Conservation (phyloP, 2,113 vertebrate genomes). For the Semnornis frantzii region DNA sequence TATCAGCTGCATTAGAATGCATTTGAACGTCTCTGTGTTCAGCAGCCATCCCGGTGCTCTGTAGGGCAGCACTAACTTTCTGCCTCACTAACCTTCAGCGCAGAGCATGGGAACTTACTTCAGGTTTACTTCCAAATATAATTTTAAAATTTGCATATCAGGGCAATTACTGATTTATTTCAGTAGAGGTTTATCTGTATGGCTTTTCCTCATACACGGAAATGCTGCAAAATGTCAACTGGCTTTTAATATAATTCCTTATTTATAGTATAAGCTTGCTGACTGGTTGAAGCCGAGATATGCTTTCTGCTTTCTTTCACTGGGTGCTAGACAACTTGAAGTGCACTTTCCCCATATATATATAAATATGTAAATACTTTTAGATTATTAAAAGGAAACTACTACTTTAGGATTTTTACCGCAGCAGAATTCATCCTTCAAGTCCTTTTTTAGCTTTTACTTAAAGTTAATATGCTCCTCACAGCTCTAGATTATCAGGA, state of each 20-base stretch:
- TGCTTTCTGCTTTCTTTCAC: not conserved
- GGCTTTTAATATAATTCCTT: not conserved
- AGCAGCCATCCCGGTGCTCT: not conserved
- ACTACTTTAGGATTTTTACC: not conserved
- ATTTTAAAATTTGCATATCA: conserved; percentile 20
- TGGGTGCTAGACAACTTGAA: not conserved
- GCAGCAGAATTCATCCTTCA: not conserved
- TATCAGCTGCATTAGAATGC: not conserved
- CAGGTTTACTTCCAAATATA: not conserved
- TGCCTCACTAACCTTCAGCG: not conserved
- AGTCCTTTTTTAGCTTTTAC: not conserved
- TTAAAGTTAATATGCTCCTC: not conserved
- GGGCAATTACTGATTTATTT: not conserved
- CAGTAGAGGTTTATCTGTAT: not conserved
- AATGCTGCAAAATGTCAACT: not conserved
- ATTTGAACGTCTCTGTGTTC: not conserved
- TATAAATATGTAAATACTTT: not conserved
- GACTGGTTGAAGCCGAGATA: conserved; percentile 14
- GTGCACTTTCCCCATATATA: not conserved
- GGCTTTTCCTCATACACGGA: not conserved
- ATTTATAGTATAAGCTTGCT: not conserved
- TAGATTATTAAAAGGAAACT: conserved; percentile 14
- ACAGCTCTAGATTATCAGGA: not conserved
- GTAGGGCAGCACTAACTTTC: not conserved
- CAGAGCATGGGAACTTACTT: not conserved